Evolutionary conservation across 2,113 vertebrate species (phyloP).

Genomic region (Copsychus sechellarum): DNA sequence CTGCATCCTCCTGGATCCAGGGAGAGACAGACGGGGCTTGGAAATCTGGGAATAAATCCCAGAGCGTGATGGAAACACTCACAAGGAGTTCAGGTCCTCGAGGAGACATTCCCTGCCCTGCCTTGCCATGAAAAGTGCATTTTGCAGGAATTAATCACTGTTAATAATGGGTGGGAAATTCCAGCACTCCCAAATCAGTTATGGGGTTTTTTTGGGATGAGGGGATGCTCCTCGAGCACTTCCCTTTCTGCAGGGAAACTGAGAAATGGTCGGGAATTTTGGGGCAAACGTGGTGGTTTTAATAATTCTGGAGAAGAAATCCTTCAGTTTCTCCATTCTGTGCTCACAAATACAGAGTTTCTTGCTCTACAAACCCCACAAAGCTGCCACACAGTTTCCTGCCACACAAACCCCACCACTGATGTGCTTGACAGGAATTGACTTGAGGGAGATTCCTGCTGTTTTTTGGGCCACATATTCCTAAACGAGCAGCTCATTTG

Average conservation of each 20-base stretch:
- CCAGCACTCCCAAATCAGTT: background rate
- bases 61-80: background rate
- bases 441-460: too few species aligned
- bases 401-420: background rate
- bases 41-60: background rate
- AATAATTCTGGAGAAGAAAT: background rate
- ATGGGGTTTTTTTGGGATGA: background rate
- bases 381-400: too few species aligned
- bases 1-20: background rate
- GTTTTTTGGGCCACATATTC: background rate
- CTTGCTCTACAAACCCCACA: too few species aligned
- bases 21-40: background rate
- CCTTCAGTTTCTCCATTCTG: background rate
- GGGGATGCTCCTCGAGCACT: rapidly evolving
- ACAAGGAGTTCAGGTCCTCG: background rate
- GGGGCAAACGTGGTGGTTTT: background rate
- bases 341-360: background rate
- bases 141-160: background rate
- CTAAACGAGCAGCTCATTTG: background rate
- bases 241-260: background rate
- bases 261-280: background rate
- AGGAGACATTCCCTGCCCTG: background rate
- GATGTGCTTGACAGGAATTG: background rate
- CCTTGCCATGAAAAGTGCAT: background rate
- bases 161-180: rapidly evolving